phyloP scores from a whole-genome alignment of 2,888 invertebrate species.

The Eutolmus rufibarbis region DNA sequence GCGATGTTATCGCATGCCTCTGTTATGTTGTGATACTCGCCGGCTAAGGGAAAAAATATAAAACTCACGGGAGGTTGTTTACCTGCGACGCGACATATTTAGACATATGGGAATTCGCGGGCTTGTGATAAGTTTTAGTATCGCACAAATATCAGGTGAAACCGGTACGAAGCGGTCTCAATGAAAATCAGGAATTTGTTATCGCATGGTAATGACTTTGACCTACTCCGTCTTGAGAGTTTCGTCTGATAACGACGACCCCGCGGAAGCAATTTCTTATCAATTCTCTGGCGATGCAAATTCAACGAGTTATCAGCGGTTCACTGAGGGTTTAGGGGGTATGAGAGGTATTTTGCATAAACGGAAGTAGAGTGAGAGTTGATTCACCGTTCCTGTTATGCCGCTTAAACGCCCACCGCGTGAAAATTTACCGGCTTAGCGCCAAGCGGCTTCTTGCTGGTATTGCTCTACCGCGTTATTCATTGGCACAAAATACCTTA shows the following conservation, averaged over 20 bases:
- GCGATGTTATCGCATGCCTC: not conserved
- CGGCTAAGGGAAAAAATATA: not conserved
- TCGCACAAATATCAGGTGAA: not conserved
- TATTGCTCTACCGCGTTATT: not conserved
- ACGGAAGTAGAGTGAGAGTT: slow-evolving; percentile 31
- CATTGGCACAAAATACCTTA: slow-evolving; percentile 10
- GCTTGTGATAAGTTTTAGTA: not conserved
- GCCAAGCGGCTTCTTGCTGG: not conserved
- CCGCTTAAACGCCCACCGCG: not conserved
- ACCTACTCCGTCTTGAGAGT: not conserved
- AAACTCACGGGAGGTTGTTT: not conserved
- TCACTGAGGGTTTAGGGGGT: not conserved
- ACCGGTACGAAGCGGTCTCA: not conserved
- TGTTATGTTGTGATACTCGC: not conserved
- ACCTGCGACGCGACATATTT: not conserved
- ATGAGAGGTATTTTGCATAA: not conserved
- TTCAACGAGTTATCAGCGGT: not conserved
- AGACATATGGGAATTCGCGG: not conserved
- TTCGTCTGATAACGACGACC: not conserved
- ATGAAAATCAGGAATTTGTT: not conserved
- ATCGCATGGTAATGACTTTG: not conserved
- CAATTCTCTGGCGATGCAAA: not conserved
- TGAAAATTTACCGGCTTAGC: not conserved
- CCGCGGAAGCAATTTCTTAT: not conserved
- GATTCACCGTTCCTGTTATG: slow-evolving; percentile 25